Evolutionary conservation across 2,797 vertebrate species (phyloP).

Genomic region (Protosalanx chinensis): DNA sequence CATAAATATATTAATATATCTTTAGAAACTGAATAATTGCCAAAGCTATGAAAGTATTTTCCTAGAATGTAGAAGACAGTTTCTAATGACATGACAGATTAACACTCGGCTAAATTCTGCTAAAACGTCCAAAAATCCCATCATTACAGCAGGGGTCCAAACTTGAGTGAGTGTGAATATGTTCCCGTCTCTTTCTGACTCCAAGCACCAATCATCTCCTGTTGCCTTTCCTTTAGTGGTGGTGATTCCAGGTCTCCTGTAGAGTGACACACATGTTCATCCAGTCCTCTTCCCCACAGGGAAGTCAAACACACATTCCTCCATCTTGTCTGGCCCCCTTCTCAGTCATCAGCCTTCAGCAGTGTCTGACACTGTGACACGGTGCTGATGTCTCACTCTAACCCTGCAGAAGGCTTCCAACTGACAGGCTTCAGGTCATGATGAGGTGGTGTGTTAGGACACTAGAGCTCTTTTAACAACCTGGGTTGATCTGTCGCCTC

Average conservation of each 20-base stretch:
- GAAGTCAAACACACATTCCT: slow-evolving; percentile 52
- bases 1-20: slow-evolving; percentile 11
- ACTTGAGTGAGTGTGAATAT: slow-evolving; percentile 16
- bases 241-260: not conserved
- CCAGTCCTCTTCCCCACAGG: slow-evolving; percentile 26
- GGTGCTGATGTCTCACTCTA: no score
- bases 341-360: slow-evolving; percentile 1
- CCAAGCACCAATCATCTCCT: slow-evolving; percentile 24
- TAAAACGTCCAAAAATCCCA: slow-evolving; percentile 39
- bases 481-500: no score
- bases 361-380: no score
- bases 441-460: no score
- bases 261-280: slow-evolving; percentile 35
- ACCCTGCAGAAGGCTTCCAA: no score
- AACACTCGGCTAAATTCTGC: slow-evolving; percentile 50
- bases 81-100: slow-evolving; percentile 14
- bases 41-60: slow-evolving; percentile 10
- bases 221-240: not conserved
- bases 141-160: slow-evolving; percentile 20
- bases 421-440: no score
- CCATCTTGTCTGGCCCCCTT: slow-evolving; percentile 45
- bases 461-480: no score
- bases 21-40: not conserved
- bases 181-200: slow-evolving; percentile 10
- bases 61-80: slow-evolving; percentile 10